phyloP scores from a whole-genome alignment of 2,113 vertebrate species.

The Conger conger region DNA sequence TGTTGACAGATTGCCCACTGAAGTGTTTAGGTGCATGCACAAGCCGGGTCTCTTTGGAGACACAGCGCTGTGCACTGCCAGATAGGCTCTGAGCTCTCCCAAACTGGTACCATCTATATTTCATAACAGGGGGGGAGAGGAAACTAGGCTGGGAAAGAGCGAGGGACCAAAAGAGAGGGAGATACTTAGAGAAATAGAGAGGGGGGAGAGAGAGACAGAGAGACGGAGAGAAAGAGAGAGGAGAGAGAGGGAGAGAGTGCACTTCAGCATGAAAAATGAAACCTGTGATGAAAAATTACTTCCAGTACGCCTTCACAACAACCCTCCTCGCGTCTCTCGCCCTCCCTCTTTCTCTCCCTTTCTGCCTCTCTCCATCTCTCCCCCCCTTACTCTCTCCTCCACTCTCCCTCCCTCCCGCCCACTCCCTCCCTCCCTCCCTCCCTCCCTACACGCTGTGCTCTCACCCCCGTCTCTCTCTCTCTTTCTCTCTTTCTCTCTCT shows the following conservation, averaged over 20 bases:
- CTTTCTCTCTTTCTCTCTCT: slow-evolving; percentile 48
- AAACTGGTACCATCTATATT: slow-evolving; percentile 99
- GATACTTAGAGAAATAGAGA: slow-evolving; percentile 44
- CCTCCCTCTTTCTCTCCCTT: slow-evolving; percentile 40
- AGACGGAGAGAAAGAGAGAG: slow-evolving; percentile 54
- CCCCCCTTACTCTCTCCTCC: slow-evolving; percentile 49
- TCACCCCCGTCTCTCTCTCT: slow-evolving; percentile 36
- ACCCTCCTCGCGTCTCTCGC: slow-evolving; percentile 59
- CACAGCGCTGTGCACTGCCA: slow-evolving; percentile 77
- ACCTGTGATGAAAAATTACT: slow-evolving; percentile 84
- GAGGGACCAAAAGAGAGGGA: slow-evolving; percentile 57
- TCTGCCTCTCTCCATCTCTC: slow-evolving; percentile 10
- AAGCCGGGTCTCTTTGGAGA: slow-evolving; percentile 95
- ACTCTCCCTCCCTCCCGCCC: slow-evolving; percentile 32
- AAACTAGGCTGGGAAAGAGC: slow-evolving; percentile 77
- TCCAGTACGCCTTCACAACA: slow-evolving; percentile 66
- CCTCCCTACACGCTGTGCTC: slow-evolving; percentile 31
- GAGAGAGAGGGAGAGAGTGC: slow-evolving; percentile 37
- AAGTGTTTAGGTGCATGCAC: slow-evolving; percentile 96
- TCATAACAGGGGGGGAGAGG: slow-evolving; percentile 85
- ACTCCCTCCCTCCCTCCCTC: slow-evolving; percentile 45
- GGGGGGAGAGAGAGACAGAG: slow-evolving; percentile 41
- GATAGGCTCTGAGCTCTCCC: slow-evolving; percentile 89
- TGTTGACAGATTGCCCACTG: slow-evolving; percentile 96
- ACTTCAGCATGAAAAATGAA: slow-evolving; percentile 84